Percentiles rank a stretch among this genome's conserved stretches.
phyloP scores from a whole-genome alignment of 2,797 vertebrate genomes.

The Anabas testudineus region DNA sequence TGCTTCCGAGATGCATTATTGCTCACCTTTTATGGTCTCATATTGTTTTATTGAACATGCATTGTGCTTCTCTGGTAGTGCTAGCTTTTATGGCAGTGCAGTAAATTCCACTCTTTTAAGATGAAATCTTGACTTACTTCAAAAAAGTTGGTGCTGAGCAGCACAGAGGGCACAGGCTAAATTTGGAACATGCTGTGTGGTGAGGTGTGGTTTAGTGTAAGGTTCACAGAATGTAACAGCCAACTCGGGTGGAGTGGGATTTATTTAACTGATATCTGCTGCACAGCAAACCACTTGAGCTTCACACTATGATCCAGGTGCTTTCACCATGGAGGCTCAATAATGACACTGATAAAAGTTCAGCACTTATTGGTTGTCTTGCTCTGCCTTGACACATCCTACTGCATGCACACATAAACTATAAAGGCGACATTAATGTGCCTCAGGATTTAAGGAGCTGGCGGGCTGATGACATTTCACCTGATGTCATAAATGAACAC shows the following conservation, averaged over 20 bases:
- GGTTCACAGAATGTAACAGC: conserved; percentile 38
- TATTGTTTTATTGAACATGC: conserved; percentile 89
- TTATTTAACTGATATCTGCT: conserved; percentile 50
- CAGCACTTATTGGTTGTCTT: conserved; percentile 17
- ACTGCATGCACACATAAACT: not conserved
- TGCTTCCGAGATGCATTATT: conserved; percentile 84
- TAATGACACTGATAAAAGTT: conserved; percentile 47
- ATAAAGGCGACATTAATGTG: conserved; percentile 18
- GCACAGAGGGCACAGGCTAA: conserved; percentile 53
- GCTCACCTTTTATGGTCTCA: conserved; percentile 86
- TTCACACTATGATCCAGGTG: conserved; percentile 43
- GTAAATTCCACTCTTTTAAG: conserved; percentile 83
- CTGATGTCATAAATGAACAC: conserved; percentile 29
- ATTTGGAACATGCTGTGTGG: conserved; percentile 44
- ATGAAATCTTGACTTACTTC: conserved; percentile 76
- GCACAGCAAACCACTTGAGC: conserved; percentile 39
- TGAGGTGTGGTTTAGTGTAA: conserved; percentile 34
- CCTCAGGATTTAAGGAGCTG: conserved; percentile 25
- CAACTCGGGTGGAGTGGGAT: conserved; percentile 37
- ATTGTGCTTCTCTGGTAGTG: conserved; percentile 82
- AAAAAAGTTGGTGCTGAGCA: conserved; percentile 64
- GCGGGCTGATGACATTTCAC: conserved; percentile 34
- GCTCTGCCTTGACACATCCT: conserved; percentile 22
- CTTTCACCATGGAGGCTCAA: conserved; percentile 43
- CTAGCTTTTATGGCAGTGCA: conserved; percentile 81